Evolutionary conservation across 2,113 vertebrate species (phyloP), one percentile per base, ranked within the genome.

Genomic region (Buteo buteo): DNA sequence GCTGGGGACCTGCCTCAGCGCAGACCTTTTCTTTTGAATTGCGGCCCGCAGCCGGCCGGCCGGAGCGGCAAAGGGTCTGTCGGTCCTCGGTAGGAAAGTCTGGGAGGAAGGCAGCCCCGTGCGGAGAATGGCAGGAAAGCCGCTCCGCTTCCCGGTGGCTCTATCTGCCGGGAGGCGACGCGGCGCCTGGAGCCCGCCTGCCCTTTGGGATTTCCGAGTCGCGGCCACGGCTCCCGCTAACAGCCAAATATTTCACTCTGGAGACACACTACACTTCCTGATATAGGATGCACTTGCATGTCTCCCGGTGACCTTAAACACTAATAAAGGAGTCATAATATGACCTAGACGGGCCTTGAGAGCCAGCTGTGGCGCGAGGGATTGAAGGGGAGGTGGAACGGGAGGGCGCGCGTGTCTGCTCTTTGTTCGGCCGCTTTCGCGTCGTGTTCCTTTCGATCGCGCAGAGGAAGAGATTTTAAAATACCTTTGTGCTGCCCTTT

Each of bases 281-380:
- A 98, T 98, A 99, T 98, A 99, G 99, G 98, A 99, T 99, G 98
- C 98, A 99, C 98, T 99, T 95, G 98, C 97, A 57, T 99, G 98
- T 98, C 98, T 99, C 98, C 96, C 61, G 70, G 94, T 99, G 99
- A 99, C 99, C 99, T 98, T 98, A 98, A 97, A 98, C 98, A 98
- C 97, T 98, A 99, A 99, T 99, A 98, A 98, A 98, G 97, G 94
- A 98, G 98, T 98, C 97, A 99, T 99, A 99, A 98, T 98, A 98
- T 90, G 98, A 98, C 98, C 98, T 97, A 95, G 97, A 98, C 93
- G 9, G 96, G 97, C 91, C 96, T 82, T 89, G 96, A 93, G 97
- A 98, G 95, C 87, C 94, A 79, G 96, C 94, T 47, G 59, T 76
- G 86, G 61, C 38, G 86, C 49, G 50, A 94, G 78, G 88, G 97